Evolutionary conservation across 2,888 invertebrate species (phyloP).

Genomic region (Eupithecia vulgata): DNA sequence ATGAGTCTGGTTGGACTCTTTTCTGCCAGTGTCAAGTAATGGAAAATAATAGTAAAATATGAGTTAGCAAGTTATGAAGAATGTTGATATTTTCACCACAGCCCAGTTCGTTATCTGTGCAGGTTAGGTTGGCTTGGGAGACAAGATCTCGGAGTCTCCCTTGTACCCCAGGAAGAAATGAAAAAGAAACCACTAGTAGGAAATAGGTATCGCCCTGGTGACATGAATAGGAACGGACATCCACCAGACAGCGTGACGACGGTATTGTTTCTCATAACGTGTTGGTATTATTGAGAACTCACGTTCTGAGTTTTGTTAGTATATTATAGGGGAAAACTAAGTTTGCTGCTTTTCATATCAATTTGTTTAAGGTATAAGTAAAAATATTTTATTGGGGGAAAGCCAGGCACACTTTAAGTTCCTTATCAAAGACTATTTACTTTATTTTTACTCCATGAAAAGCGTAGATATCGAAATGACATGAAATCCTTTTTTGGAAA

Average conservation of each 20-base stretch:
- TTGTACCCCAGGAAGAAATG: no score
- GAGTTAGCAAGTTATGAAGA: no score
- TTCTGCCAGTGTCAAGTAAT: no score
- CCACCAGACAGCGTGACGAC: slow-evolving; percentile 2
- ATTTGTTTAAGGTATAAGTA: not conserved
- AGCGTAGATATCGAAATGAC: no score
- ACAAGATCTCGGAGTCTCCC: no score
- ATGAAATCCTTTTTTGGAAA: no score
- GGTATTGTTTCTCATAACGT: not conserved
- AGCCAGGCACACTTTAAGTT: not conserved
- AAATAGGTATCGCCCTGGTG: not conserved
- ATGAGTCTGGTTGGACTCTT: no score
- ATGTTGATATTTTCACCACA: no score
- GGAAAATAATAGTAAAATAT: no score
- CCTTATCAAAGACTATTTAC: no score
- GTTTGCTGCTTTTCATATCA: not conserved
- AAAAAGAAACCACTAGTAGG: not conserved
- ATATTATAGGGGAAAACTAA: not conserved
- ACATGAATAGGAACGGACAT: not conserved
- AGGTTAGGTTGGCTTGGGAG: no score
- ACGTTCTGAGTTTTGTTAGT: not conserved
- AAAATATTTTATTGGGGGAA: not conserved
- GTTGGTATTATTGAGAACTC: not conserved
- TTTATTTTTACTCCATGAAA: not conserved
- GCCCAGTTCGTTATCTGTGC: no score